These are phyloP conservation scores for Etheostoma nigrum DNA, from an alignment of 2,797 vertebrate genomes.

Conservation along the genomic window DNA sequence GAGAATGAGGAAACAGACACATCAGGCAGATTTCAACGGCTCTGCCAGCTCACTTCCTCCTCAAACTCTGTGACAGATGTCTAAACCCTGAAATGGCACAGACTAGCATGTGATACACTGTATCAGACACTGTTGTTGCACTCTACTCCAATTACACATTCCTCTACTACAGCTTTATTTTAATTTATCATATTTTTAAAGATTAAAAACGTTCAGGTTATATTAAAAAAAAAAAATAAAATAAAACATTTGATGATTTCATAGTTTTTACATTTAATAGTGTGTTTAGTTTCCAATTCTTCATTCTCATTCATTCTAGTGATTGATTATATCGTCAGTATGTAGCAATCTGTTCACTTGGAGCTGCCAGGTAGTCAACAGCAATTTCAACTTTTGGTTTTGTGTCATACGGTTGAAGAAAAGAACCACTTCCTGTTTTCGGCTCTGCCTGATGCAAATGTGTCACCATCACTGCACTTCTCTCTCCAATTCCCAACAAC, in stretches of 20 bases:
- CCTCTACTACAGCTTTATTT: neutral
- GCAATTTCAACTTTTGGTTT: conserved; percentile 67
- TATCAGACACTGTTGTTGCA: conserved; percentile 6
- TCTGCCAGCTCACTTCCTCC: conserved; percentile 80
- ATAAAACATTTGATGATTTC: neutral
- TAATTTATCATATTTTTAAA: neutral
- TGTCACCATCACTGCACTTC: conserved; percentile 77
- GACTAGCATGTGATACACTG: conserved; percentile 28
- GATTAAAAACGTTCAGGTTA: fast-evolving
- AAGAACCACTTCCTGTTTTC: conserved; percentile 87
- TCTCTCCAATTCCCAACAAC: conserved; percentile 62
- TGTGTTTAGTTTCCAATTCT: neutral
- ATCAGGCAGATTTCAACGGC: conserved; percentile 71
- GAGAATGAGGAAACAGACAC: conserved; percentile 73
- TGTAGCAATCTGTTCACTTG: conserved; percentile 46
- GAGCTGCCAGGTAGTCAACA: conserved; percentile 46
- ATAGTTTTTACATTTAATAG: neutral
- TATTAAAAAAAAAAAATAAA: no score
- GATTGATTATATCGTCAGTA: neutral
- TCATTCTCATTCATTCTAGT: neutral
- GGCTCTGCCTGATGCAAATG: conserved; percentile 80
- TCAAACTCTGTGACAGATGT: conserved; percentile 43
- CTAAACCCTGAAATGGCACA: conserved; percentile 37
- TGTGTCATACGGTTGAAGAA: conserved; percentile 62
- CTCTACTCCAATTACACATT: neutral